Percentiles rank a stretch among this genome's conserved stretches.
These are phyloP conservation scores for Stegana nigrithorax DNA, from an alignment of 2,888 invertebrate species.

Conservation along the genomic window DNA sequence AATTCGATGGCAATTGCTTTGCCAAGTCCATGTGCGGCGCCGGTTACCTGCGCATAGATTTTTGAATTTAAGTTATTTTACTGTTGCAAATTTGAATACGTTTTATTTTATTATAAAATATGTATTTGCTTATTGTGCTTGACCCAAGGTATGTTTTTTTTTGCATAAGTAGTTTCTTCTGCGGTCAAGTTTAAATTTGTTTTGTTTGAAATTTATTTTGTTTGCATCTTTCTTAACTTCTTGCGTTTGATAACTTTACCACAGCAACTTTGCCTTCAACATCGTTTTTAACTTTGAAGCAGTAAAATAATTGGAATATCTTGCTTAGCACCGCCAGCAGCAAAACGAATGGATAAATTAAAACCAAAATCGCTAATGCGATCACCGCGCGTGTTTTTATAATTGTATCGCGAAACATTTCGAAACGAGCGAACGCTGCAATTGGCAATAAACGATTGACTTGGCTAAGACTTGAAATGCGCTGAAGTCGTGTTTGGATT, in stretches of 20 bases:
- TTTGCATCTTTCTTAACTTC: background rate
- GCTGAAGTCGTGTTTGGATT: too few species aligned
- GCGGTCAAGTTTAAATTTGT: background rate
- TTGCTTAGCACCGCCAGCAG: slow-evolving; percentile 27
- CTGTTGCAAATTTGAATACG: background rate
- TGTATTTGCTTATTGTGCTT: background rate
- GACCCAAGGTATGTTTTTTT: background rate
- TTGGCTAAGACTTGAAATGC: background rate
- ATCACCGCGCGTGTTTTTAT: slow-evolving; percentile 15
- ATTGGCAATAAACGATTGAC: background rate
- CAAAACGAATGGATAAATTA: slow-evolving; percentile 30
- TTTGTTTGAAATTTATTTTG: background rate
- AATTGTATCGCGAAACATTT: slow-evolving; percentile 1
- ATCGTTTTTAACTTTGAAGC: slow-evolving; percentile 16
- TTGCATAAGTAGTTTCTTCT: background rate
- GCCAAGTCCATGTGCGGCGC: slow-evolving; percentile 67
- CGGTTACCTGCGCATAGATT: slow-evolving; percentile 60
- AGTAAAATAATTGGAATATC: background rate
- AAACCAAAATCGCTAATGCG: background rate
- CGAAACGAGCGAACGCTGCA: background rate
- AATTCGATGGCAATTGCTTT: slow-evolving; percentile 61
- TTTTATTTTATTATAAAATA: background rate
- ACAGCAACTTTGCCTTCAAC: slow-evolving; percentile 47
- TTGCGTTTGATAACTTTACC: slow-evolving; percentile 38
- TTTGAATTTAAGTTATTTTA: background rate